Base-by-base conservation (phyloP, 2,888 invertebrate species). In the Acanthosepion pharaonis region DNA sequence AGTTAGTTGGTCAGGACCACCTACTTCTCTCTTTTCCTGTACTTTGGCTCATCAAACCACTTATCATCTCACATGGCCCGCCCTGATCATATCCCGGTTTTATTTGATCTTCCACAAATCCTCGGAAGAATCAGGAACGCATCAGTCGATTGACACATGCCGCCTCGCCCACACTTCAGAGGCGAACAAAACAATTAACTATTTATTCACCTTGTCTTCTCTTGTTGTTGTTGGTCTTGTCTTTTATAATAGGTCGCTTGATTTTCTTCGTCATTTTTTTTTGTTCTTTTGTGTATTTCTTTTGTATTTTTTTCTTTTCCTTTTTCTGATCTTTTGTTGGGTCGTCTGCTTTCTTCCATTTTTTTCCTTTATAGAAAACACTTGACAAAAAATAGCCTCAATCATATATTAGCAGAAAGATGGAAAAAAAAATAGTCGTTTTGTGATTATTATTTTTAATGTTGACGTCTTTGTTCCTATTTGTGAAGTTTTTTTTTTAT, bases 31-130 rank as follows among this genome's bases (percentile, higher is more conserved):
- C 78, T 28, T 78, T 78, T 78, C 78, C 78, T 78, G 78, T n/a
- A 78, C 78, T 78, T n/a, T n/a, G 78, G 78, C 78, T n/a, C 78
- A 78, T 78, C 92, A 92, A 92, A 92, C 51, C 92, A 49, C 51
- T 92, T 49, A 92, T 49, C 92, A 9, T 92, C 92, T 23, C 25
- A 23, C 48, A 92, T 49, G 51, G 48, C 15, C 92, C 51, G 92
- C 92, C 48, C 25, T 49, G 51, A 49, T 92, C 51, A 51, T 25
- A 48, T 42, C 48, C 51, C 48, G 25, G 51, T 49, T n/a, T 92
- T 92, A 92, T 92, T 92, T 92, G 92, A 92, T 92, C 48, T 51
- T 92, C 92, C 42, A 92, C 23, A 92, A 49, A 33, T 92, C 92
- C 49, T 42, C 92, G 48, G 25, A 92, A 51, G 92, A 49, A 92